Evolutionary conservation across 2,888 invertebrate species (phyloP).

Genomic region (Lasioglossum figueresi): DNA sequence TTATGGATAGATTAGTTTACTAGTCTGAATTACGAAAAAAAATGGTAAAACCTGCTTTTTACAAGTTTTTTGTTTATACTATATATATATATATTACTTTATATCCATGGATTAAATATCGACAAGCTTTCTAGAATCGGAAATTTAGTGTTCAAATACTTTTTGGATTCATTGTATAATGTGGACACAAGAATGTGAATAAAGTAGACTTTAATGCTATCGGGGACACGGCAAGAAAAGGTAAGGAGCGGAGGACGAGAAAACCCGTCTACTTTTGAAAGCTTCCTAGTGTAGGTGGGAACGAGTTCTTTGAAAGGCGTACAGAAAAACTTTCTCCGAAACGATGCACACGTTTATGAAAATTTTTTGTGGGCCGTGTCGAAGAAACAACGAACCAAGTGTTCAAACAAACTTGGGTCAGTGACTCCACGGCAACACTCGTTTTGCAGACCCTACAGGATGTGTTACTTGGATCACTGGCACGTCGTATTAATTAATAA

Average conservation of each 20-base stretch:
- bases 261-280: neutral
- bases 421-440: constrained; percentile 71
- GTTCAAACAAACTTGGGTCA: constrained; percentile 70
- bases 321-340: constrained; percentile 35
- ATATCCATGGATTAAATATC: neutral
- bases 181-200: neutral
- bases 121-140: neutral
- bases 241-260: neutral
- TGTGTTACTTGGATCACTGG: constrained; percentile 77
- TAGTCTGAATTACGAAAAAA: too few species aligned
- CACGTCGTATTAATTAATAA: constrained; percentile 75
- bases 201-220: neutral
- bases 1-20: too few species aligned
- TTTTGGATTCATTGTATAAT: neutral
- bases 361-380: constrained; percentile 31
- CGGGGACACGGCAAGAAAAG: neutral
- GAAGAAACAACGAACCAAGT: constrained; percentile 64
- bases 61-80: too few species aligned
- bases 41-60: too few species aligned
- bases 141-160: neutral
- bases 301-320: neutral
- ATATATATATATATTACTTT: too few species aligned
- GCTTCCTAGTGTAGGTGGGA: constrained; percentile 8
- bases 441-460: constrained; percentile 76
- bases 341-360: constrained; percentile 22